phyloP scores from a whole-genome alignment of 1,140 invertebrate genomes.

The Stegodyphus mimosarum region DNA sequence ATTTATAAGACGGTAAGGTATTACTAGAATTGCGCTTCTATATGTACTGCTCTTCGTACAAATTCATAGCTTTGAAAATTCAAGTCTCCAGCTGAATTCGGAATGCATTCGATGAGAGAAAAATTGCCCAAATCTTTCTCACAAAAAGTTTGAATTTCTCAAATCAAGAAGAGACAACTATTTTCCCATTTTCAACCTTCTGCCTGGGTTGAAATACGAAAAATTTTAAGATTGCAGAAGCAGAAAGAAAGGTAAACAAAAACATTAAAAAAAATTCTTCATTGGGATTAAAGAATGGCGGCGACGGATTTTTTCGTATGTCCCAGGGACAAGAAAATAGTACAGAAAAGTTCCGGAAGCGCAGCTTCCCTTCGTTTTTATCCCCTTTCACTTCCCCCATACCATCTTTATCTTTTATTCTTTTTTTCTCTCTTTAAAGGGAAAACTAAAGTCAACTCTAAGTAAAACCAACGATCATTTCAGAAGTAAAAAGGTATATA shows the following conservation, averaged over 20 bases:
- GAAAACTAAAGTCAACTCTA: conserved; percentile 28
- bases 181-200: conserved; percentile 24
- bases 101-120: too few species aligned
- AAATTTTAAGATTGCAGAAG: conserved; percentile 28
- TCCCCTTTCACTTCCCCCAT: conserved; percentile 28
- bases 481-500: too few species aligned
- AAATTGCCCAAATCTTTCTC: too few species aligned
- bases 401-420: not conserved
- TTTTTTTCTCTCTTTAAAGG: conserved; percentile 4
- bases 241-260: not conserved
- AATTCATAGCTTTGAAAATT: too few species aligned
- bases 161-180: conserved; percentile 18
- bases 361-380: not conserved
- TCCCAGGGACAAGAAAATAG: conserved; percentile 22
- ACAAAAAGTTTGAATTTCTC: conserved; percentile 8
- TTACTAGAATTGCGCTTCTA: too few species aligned
- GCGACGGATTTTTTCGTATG: conserved; percentile 31
- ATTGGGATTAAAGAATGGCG: conserved; percentile 52
- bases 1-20: too few species aligned
- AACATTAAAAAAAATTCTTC: conserved; percentile 23
- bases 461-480: conserved; percentile 14
- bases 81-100: too few species aligned
- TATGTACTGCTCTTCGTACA: too few species aligned
- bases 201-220: not conserved
- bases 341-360: conserved; percentile 15